These are phyloP conservation scores for Pteronura brasiliensis DNA, from an alignment of 2,113 vertebrate species.

Conservation along the genomic window DNA sequence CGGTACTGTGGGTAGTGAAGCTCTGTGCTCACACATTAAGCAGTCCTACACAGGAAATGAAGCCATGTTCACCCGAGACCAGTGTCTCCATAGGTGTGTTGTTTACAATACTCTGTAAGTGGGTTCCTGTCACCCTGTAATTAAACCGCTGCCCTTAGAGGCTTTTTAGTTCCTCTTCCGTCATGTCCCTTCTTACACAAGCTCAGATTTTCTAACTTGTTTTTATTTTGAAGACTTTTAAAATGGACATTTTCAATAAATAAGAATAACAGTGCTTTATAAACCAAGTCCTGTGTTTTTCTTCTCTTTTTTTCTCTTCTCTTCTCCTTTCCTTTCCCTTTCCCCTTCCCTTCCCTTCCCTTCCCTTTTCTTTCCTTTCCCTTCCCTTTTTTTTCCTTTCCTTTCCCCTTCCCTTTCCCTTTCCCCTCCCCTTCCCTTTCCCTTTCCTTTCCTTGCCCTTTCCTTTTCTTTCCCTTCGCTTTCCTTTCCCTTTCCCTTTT, in stretches of 20 bases:
- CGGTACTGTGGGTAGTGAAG: slow-evolving; percentile 65
- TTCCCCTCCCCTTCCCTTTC: too few relatives aligned
- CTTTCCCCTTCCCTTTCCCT: too few relatives aligned
- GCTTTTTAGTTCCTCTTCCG: slow-evolving; percentile 78
- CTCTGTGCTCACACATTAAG: slow-evolving; percentile 75
- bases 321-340: neutral
- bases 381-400: neutral
- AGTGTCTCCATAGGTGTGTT: slow-evolving; percentile 80
- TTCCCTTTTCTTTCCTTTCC: neutral
- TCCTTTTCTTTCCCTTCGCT: too few relatives aligned
- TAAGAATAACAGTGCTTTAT: slow-evolving; percentile 78
- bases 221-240: slow-evolving; percentile 87
- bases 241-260: slow-evolving; percentile 88
- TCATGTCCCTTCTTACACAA: slow-evolving; percentile 79
- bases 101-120: slow-evolving; percentile 85
- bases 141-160: slow-evolving; percentile 77
- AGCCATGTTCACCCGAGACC: slow-evolving; percentile 84
- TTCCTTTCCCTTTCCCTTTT: too few relatives aligned
- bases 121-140: slow-evolving; percentile 79
- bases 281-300: slow-evolving; percentile 61
- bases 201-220: slow-evolving; percentile 85
- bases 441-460: too few relatives aligned
- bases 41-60: slow-evolving; percentile 82
- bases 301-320: neutral
- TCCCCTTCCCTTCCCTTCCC: accelerated